These are phyloP conservation scores for Ochropleura plecta DNA, from an alignment of 2,888 invertebrate genomes.

Conservation along the genomic window DNA sequence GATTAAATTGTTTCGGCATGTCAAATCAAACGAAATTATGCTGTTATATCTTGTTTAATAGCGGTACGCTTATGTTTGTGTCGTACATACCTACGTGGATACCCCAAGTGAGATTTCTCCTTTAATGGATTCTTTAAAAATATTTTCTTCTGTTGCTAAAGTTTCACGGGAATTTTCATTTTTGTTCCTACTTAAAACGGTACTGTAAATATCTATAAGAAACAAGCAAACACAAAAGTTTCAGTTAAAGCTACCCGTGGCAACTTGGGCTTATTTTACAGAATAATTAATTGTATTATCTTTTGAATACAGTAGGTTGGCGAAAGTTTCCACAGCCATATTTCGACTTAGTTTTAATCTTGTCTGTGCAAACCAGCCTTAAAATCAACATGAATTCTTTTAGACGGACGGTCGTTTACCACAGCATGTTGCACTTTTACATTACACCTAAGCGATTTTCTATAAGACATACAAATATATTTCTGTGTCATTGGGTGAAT, in stretches of 20 bases:
- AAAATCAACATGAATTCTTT: conserved; percentile 6
- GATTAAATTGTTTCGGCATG: conserved; percentile 91
- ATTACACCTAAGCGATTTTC: conserved; percentile 13
- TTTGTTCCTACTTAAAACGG: conserved; percentile 28
- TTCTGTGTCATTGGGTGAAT: conserved; percentile 61
- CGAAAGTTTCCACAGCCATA: background rate
- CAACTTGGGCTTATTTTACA: background rate
- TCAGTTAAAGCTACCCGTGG: conserved; percentile 1
- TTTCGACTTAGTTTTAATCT: background rate
- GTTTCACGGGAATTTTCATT: conserved; percentile 54
- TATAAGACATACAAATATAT: conserved; percentile 11
- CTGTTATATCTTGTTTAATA: conserved; percentile 90
- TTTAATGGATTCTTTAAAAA: conserved; percentile 75
- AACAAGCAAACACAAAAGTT: background rate
- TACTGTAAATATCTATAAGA: conserved; percentile 7
- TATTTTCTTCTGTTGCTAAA: conserved; percentile 62
- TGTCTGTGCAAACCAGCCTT: background rate
- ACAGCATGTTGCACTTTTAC: conserved; percentile 18
- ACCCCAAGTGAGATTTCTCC: conserved; percentile 83
- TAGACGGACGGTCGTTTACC: conserved; percentile 26
- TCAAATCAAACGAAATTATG: conserved; percentile 90
- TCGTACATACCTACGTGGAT: conserved; percentile 81
- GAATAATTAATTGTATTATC: background rate
- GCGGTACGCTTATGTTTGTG: conserved; percentile 83
- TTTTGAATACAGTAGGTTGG: background rate